These are phyloP conservation scores for Cetonia aurata DNA, from an alignment of 2,888 invertebrate genomes.

Conservation along the genomic window DNA sequence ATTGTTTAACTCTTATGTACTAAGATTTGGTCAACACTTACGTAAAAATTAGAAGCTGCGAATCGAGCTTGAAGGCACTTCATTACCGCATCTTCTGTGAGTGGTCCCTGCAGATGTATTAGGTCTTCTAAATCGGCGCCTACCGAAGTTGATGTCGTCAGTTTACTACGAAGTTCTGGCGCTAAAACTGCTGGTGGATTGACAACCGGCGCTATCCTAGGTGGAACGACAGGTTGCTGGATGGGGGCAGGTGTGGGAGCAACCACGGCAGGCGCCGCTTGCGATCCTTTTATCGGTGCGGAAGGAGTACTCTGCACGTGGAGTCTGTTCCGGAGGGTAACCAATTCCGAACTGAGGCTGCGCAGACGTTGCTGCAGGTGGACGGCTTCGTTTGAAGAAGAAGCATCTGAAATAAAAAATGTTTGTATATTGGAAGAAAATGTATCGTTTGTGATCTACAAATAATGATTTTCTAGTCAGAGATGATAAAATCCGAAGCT, in stretches of 20 bases:
- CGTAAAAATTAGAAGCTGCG: conserved; percentile 87
- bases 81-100: conserved; percentile 94
- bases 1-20: no score
- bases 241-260: conserved; percentile 59
- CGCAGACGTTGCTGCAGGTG: conserved; percentile 92
- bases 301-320: conserved; percentile 75
- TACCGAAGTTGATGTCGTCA: conserved; percentile 52
- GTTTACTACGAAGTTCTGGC: conserved; percentile 49
- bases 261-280: conserved; percentile 55
- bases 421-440: no score
- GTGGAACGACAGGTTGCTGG: conserved; percentile 64
- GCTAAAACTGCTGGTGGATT: conserved; percentile 53
- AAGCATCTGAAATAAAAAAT: conserved; percentile 79
- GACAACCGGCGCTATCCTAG: conserved; percentile 55
- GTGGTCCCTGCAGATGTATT: conserved; percentile 91
- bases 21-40: conserved; percentile 69
- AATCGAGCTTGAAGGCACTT: conserved; percentile 92
- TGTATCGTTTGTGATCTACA: no score
- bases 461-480: no score
- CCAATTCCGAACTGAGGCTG: conserved; percentile 91
- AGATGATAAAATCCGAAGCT: no score
- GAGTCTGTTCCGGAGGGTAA: conserved; percentile 89
- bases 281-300: conserved; percentile 66
- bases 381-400: conserved; percentile 94
- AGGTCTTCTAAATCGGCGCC: conserved; percentile 83